Percentiles rank a stretch among this genome's conserved stretches.
phyloP scores from a whole-genome alignment of 2,797 vertebrate genomes.

The Caiman crocodilus region DNA sequence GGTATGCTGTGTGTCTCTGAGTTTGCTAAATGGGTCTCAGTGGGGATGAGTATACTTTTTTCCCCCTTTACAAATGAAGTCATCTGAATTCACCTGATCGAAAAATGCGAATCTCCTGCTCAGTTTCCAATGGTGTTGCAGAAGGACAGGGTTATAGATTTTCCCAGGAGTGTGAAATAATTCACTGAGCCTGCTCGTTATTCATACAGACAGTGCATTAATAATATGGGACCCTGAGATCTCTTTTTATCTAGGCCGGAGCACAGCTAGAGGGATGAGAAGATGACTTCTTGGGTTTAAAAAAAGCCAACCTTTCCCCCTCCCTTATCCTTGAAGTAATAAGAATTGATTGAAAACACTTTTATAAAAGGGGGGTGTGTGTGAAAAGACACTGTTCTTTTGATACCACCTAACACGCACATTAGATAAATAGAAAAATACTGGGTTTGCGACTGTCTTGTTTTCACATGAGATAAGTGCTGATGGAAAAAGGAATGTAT shows the following conservation, averaged over 20 bases:
- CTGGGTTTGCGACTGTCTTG: conserved; percentile 68
- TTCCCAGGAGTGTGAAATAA: conserved; percentile 87
- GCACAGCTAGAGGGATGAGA: conserved; percentile 81
- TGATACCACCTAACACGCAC: conserved; percentile 71
- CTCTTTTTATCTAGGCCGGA: conserved; percentile 87
- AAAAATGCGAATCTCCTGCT: conserved; percentile 65
- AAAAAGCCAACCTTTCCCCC: conserved; percentile 73
- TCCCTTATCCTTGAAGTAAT: conserved; percentile 70
- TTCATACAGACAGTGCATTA: conserved; percentile 92
- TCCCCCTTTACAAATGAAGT: conserved; percentile 62
- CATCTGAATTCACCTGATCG: conserved; percentile 67
- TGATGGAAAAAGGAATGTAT: conserved; percentile 67
- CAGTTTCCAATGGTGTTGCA: conserved; percentile 65
- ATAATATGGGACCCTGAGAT: conserved; percentile 87
- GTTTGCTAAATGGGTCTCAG: conserved; percentile 34
- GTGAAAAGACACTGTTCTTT: conserved; percentile 55
- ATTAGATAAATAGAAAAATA: conserved; percentile 78
- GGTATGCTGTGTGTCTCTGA: neutral
- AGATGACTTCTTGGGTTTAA: conserved; percentile 86
- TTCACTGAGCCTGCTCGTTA: conserved; percentile 85
- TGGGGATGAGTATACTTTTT: neutral
- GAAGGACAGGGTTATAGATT: conserved; percentile 85
- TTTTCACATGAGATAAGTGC: conserved; percentile 72
- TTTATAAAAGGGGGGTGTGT: conserved; percentile 36
- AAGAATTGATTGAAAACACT: conserved; percentile 80